A percentile compares a stretch with the other conserved stretches of the same genome.
Evolutionary conservation across 2,797 vertebrate species (phyloP).

Genomic region (Adelosebastes latens): DNA sequence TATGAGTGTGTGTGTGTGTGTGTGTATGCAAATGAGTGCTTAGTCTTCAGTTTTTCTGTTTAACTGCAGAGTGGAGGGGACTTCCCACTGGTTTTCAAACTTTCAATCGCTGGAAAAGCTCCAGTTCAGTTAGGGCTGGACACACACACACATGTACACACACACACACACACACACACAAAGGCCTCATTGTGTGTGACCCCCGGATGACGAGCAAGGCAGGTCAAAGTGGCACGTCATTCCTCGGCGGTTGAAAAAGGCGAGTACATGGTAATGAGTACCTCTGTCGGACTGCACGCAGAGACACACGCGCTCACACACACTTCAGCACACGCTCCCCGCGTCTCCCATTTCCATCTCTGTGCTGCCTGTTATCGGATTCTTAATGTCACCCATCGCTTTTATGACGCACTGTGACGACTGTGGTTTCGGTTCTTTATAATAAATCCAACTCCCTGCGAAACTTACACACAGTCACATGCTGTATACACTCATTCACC

Average conservation of each 20-base stretch:
- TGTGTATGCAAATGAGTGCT: slow-evolving; percentile 72
- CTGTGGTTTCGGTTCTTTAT: slow-evolving; percentile 10
- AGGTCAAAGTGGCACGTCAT: slow-evolving; percentile 72
- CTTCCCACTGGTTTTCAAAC: slow-evolving; percentile 74
- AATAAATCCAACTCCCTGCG: slow-evolving; percentile 33
- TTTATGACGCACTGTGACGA: slow-evolving; percentile 34
- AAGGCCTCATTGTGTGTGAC: slow-evolving; percentile 75
- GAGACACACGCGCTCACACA: slow-evolving; percentile 1
- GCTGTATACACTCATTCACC: slow-evolving; percentile 37
- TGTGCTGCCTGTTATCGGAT: not conserved
- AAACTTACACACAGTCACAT: slow-evolving; percentile 23
- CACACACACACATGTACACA: not conserved
- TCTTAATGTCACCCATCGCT: slow-evolving; percentile 25
- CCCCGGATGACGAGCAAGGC: slow-evolving; percentile 58
- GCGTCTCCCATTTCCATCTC: slow-evolving; percentile 8
- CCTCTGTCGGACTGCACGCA: slow-evolving; percentile 33
- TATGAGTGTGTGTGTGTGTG: slow-evolving; percentile 16
- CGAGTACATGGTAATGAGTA: slow-evolving; percentile 68
- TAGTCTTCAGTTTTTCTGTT: slow-evolving; percentile 71
- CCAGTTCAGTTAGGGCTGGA: slow-evolving; percentile 66
- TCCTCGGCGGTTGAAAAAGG: slow-evolving; percentile 64
- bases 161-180: slow-evolving; percentile 47
- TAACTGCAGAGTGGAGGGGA: slow-evolving; percentile 63
- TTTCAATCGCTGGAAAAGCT: slow-evolving; percentile 67
- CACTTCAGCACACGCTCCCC: not conserved